Conservation (phyloP, 1,140 invertebrate genomes). For the Drosophila sulfurigaster region DNA sequence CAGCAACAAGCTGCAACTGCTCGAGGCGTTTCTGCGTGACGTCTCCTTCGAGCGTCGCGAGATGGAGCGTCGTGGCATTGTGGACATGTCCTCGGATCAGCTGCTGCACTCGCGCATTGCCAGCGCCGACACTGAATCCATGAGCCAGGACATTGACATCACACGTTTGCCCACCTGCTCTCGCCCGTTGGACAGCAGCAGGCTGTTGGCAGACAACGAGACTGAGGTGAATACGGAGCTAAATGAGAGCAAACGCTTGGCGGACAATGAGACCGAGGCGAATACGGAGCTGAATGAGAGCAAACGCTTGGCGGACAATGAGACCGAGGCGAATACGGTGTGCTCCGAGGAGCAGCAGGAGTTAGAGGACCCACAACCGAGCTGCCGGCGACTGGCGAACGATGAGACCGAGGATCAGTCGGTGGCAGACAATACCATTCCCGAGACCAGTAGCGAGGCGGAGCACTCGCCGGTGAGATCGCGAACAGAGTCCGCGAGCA, state of each 20-base stretch:
- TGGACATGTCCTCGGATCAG: conserved; percentile 7
- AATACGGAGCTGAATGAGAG: conserved; percentile 28
- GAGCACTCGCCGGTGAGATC: conserved; percentile 31
- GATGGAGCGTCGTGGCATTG: conserved; percentile 10
- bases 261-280: conserved; percentile 40
- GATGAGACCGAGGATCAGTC: conserved; percentile 51
- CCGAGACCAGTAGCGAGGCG: conserved; percentile 62
- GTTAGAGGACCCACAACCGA: conserved; percentile 10
- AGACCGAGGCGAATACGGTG: conserved; percentile 57
- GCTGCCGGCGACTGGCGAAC: conserved; percentile 31
- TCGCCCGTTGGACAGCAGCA: conserved; percentile 35
- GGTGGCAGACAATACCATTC: conserved; percentile 46
- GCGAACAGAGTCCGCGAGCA: background rate
- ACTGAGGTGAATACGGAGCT: conserved; percentile 36
- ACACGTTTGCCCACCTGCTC: background rate
- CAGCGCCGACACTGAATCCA: conserved; percentile 75
- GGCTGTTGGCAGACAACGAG: conserved; percentile 41
- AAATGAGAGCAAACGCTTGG: conserved; percentile 41
- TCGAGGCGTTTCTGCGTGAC: conserved; percentile 75
- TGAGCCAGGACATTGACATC: conserved; percentile 58
- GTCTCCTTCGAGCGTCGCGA: conserved; percentile 60
- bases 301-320: conserved; percentile 54
- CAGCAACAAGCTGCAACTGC: conserved; percentile 57
- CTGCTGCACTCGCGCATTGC: conserved; percentile 45
- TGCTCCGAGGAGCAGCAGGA: conserved; percentile 24